Percentiles rank a stretch among this genome's conserved stretches.
These are phyloP conservation scores for Euplexia lucipara DNA, from an alignment of 2,888 invertebrate species.

Conservation along the genomic window DNA sequence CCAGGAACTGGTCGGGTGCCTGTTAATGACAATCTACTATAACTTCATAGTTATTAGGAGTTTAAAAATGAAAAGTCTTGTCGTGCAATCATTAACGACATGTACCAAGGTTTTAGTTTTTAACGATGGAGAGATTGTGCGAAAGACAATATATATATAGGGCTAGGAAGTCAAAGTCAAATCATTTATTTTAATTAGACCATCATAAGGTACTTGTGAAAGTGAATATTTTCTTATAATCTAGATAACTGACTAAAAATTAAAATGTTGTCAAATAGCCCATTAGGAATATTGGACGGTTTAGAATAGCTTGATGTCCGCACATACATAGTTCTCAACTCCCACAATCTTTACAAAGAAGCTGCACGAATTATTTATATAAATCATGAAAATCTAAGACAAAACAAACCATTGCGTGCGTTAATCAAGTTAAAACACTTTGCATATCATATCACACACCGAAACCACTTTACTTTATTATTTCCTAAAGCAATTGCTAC, in stretches of 20 bases:
- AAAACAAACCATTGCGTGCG: slow-evolving; percentile 29
- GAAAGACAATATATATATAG: no score
- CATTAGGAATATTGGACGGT: no score
- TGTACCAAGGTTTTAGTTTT: no score
- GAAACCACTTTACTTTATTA: slow-evolving; percentile 26
- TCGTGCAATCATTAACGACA: slow-evolving; percentile 1
- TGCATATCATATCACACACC: slow-evolving; percentile 26
- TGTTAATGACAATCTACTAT: slow-evolving; percentile 38
- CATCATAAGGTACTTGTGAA: no score
- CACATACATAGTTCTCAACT: slow-evolving; percentile 6
- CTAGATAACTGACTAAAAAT: no score
- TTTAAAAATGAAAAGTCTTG: background rate
- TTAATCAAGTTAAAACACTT: slow-evolving; percentile 3
- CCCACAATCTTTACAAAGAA: background rate
- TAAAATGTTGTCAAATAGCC: no score
- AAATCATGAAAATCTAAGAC: slow-evolving; percentile 2
- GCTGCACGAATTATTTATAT: background rate
- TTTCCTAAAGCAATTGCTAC: slow-evolving; percentile 32
- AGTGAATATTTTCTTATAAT: no score
- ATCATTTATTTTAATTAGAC: no score
- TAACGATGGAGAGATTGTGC: no score
- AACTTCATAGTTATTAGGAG: slow-evolving; percentile 22
- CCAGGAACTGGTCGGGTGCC: slow-evolving; percentile 23
- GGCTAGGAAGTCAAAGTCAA: no score
- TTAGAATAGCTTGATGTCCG: no score